A percentile compares a stretch with the other conserved stretches of the same genome.
Conservation (phyloP, 2,888 invertebrate genomes). For the Micoletzkya japonica region DNA sequence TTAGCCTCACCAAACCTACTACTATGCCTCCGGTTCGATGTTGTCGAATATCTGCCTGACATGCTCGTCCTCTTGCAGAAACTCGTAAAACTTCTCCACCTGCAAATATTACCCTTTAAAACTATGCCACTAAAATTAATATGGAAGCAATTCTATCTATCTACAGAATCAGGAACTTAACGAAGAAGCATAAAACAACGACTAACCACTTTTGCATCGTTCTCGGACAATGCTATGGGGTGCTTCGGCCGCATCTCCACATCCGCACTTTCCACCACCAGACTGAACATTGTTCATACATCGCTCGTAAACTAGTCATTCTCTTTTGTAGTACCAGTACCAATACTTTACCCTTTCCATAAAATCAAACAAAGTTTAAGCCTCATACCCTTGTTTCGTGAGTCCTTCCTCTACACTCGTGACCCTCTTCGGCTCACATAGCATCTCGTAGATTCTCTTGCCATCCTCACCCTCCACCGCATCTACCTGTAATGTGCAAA, state of each 20-base stretch:
- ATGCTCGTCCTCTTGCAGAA: constrained; percentile 37
- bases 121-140: not conserved
- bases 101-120: not conserved
- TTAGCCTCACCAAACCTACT: not conserved
- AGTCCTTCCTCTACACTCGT: constrained; percentile 39
- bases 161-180: not conserved
- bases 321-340: no score
- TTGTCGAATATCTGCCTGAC: constrained; percentile 43
- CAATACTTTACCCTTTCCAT: not conserved
- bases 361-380: not conserved
- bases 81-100: constrained; percentile 39
- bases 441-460: constrained; percentile 44
- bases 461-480: constrained; percentile 33
- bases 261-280: constrained; percentile 38
- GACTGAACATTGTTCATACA: constrained; percentile 26
- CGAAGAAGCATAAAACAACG: not conserved
- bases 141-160: no score
- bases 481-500: constrained; percentile 31
- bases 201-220: constrained; percentile 35
- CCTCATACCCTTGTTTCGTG: constrained; percentile 33
- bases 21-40: constrained; percentile 28
- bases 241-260: constrained; percentile 44
- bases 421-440: constrained; percentile 43
- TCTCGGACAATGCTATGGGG: constrained; percentile 36
- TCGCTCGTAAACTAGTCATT: no score